Evolutionary conservation across 2,888 invertebrate genomes (phyloP).

Genomic region (Geotrupes spiniger): DNA sequence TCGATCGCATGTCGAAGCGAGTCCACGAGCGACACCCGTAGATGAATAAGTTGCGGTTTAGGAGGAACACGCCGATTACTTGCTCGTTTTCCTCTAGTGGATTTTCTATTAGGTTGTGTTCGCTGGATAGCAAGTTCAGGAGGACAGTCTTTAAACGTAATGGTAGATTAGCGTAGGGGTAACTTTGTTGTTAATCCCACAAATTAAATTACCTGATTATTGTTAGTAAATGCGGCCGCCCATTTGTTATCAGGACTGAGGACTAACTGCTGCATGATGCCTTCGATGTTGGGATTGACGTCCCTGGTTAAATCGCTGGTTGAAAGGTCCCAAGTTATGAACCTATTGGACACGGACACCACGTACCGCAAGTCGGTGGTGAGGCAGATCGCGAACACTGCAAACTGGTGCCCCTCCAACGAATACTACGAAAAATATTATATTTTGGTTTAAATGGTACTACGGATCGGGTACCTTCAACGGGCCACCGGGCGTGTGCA

Average conservation of each 20-base stretch:
- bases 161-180: constrained; percentile 1
- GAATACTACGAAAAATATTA: constrained; percentile 68
- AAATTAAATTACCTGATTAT: constrained; percentile 64
- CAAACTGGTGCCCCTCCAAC: constrained; percentile 96
- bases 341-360: constrained; percentile 93
- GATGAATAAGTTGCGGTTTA: constrained; percentile 72
- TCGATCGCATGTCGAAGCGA: constrained; percentile 74
- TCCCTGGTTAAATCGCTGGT: constrained; percentile 94
- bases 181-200: not conserved
- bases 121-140: constrained; percentile 90
- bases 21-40: constrained; percentile 77
- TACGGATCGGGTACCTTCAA: constrained; percentile 72
- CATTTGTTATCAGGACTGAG: constrained; percentile 94
- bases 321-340: constrained; percentile 95
- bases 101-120: constrained; percentile 83
- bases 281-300: constrained; percentile 89
- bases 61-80: constrained; percentile 63
- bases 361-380: constrained; percentile 90
- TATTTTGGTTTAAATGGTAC: not conserved
- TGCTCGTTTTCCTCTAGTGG: constrained; percentile 68
- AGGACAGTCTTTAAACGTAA: constrained; percentile 68
- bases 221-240: constrained; percentile 94
- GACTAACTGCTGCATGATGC: constrained; percentile 92
- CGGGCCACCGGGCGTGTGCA: constrained; percentile 98
- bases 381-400: constrained; percentile 87